phyloP scores from a whole-genome alignment of 2,888 invertebrate genomes.

The Coecobrya sp. region DNA sequence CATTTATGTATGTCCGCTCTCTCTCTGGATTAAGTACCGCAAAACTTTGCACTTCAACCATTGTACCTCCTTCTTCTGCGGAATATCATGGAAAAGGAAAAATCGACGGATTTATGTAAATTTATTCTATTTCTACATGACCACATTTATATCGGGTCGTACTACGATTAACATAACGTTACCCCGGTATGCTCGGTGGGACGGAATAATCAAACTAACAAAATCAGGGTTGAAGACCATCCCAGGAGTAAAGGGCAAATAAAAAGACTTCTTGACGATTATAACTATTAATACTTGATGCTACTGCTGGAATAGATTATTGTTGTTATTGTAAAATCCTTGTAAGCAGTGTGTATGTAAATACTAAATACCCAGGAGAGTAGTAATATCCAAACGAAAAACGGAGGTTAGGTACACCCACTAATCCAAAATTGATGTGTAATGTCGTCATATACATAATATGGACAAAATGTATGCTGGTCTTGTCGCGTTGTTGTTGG shows the following conservation, averaged over 20 bases:
- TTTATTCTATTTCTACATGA: background rate
- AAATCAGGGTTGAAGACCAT: background rate
- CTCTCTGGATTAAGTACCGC: background rate
- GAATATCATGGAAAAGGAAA: background rate
- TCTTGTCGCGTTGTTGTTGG: background rate
- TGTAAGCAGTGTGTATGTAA: background rate
- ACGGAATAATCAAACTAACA: background rate
- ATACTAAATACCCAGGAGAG: background rate
- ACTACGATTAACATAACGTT: too few relatives aligned
- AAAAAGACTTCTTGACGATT: background rate
- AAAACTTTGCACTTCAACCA: background rate
- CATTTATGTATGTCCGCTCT: background rate
- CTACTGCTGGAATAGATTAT: background rate
- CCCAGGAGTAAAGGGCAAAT: slow-evolving; percentile 21
- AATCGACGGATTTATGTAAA: background rate
- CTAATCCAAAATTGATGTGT: background rate
- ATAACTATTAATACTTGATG: background rate
- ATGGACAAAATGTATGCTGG: slow-evolving; percentile 6
- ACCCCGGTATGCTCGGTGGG: too few relatives aligned
- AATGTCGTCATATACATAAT: background rate
- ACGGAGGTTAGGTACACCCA: background rate
- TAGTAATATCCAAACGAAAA: background rate
- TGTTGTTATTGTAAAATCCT: background rate
- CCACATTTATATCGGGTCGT: background rate
- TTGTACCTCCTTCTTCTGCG: background rate